Evolutionary conservation across 2,888 invertebrate species (phyloP).

Genomic region (Tribolium freemani): DNA sequence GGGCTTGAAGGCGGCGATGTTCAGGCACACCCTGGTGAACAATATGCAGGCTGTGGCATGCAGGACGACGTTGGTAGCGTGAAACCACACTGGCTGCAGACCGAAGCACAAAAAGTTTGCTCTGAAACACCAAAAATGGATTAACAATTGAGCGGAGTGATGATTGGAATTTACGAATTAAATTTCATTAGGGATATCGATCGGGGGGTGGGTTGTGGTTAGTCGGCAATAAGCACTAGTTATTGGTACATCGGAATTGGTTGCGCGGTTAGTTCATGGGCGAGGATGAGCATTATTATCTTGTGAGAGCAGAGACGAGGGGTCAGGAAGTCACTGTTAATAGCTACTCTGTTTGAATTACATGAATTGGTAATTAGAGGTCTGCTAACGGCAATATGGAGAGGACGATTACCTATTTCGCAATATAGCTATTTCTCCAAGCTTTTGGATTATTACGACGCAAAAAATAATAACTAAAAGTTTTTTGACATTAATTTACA

Average conservation of each 20-base stretch:
- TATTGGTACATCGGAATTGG: slow-evolving; percentile 48
- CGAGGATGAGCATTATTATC: slow-evolving; percentile 45
- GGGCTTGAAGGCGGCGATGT: slow-evolving; percentile 78
- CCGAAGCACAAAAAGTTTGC: slow-evolving; percentile 82
- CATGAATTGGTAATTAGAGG: slow-evolving; percentile 44
- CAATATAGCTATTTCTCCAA: too few species aligned
- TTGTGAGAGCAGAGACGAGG: slow-evolving; percentile 35
- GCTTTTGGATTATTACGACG: too few species aligned
- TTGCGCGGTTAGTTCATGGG: slow-evolving; percentile 45
- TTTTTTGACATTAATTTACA: too few species aligned
- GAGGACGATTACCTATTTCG: too few species aligned
- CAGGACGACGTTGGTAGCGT: slow-evolving; percentile 82
- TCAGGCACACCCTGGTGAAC: slow-evolving; percentile 78
- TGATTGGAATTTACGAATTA: background rate
- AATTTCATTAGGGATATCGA: slow-evolving; percentile 26
- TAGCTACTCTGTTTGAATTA: slow-evolving; percentile 47
- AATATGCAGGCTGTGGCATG: slow-evolving; percentile 82
- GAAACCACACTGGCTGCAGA: slow-evolving; percentile 83
- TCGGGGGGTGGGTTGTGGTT: slow-evolving; percentile 4
- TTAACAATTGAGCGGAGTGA: background rate
- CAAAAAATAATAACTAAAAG: too few species aligned
- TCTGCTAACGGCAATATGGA: background rate
- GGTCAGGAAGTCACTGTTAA: slow-evolving; percentile 49
- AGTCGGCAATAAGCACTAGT: slow-evolving; percentile 42
- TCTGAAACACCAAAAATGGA: slow-evolving; percentile 71